phyloP scores from a whole-genome alignment of 2,797 vertebrate species.

The Siniperca undulata region DNA sequence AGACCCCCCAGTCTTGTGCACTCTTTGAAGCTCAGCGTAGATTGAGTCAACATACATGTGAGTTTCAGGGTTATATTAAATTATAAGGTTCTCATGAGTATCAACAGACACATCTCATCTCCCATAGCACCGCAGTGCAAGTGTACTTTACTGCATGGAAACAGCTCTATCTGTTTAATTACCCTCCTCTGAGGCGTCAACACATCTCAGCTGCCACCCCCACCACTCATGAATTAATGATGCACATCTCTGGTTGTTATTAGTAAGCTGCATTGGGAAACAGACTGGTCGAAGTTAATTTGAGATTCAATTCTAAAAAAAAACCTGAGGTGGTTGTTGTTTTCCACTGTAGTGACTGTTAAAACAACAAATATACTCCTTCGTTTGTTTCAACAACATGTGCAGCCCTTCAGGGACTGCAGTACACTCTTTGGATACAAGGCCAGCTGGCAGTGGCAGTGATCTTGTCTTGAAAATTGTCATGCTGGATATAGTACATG shows the following conservation, averaged over 20 bases:
- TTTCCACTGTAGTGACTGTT: slow-evolving; percentile 37
- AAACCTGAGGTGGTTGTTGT: slow-evolving; percentile 46
- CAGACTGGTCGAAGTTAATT: slow-evolving; percentile 75
- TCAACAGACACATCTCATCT: slow-evolving; percentile 53
- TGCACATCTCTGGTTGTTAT: slow-evolving; percentile 79
- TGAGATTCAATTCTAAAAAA: slow-evolving; percentile 60
- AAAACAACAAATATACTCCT: slow-evolving; percentile 33
- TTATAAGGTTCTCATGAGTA: slow-evolving; percentile 47
- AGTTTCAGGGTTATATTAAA: slow-evolving; percentile 54
- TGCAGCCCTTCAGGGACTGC: slow-evolving; percentile 1
- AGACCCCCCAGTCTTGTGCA: not conserved
- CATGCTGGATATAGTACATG: slow-evolving; percentile 11
- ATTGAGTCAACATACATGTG: slow-evolving; percentile 54
- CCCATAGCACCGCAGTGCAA: slow-evolving; percentile 49
- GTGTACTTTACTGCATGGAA: slow-evolving; percentile 73
- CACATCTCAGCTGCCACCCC: slow-evolving; percentile 75
- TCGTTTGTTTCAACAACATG: slow-evolving; percentile 37
- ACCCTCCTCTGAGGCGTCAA: slow-evolving; percentile 81
- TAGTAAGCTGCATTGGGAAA: slow-evolving; percentile 76
- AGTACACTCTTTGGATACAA: slow-evolving; percentile 7
- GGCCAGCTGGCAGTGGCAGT: slow-evolving; percentile 1
- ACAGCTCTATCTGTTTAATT: slow-evolving; percentile 85
- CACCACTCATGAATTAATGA: slow-evolving; percentile 85
- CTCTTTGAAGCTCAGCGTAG: slow-evolving; percentile 62
- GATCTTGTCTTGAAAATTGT: not conserved